Evolutionary conservation across 2,888 invertebrate genomes (phyloP), one percentile per base, ranked within the genome.

Genomic region (Drosophila flavopinicola): DNA sequence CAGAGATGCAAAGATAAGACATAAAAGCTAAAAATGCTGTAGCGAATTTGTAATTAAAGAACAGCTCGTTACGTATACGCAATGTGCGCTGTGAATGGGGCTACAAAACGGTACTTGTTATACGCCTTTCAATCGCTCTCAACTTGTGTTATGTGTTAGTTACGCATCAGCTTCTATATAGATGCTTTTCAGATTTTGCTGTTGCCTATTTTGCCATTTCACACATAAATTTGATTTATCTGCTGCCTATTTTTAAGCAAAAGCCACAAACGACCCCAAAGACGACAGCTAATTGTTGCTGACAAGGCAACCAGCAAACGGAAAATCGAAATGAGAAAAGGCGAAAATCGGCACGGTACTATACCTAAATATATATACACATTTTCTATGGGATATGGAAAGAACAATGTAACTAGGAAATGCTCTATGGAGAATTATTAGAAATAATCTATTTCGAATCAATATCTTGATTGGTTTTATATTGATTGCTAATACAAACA

Each of bases 221-320:
- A 25, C 67, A 60, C 87, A 87, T 87, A 66, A 80, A 78, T 82
- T 85, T 82, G 85, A 87, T 82, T 82, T 87, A 82, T 82, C 66
- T 60, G 63, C 48, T 63, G 54, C 38, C 70, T 80, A 85, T 87
- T 80, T 87, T 67, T 63, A 79, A 70, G 57, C 52, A 44, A 44
- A 59, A 53, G 44, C 60, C 49, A 52, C 47, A 78, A 57, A 61
- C 60, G 61, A 57, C 61, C 53, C 20, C 44, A 42, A 63, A 66
- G 48, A 66, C 63, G 61, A 49, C 60, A 56, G 78, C 87, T 82
- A 85, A 87, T 82, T 82, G 87, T 74, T 78, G 85, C 68, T 77
- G 80, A 85, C 85, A 87, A 69, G 75, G 59, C 65, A 44, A 53
- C 17, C 57, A 60, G n/a, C 35, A 51, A 44, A 30, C 42, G 9